Conservation (phyloP, 1,140 invertebrate species). For the Stegodyphus dumicola region DNA sequence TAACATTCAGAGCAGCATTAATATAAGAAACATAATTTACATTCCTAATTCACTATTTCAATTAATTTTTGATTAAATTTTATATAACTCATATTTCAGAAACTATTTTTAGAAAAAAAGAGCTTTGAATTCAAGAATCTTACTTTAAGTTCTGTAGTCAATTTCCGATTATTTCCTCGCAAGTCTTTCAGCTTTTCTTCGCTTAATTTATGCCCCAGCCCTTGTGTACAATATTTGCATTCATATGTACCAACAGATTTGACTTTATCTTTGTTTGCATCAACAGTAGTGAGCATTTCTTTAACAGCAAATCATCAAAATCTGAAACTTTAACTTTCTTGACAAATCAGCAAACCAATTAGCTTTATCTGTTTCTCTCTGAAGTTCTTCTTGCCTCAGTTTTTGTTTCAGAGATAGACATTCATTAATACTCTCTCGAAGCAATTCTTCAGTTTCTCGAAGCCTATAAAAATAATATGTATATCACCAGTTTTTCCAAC, state of each 20-base stretch:
- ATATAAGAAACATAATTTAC: too few relatives aligned
- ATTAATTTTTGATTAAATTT: not conserved
- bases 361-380: slow-evolving; percentile 8
- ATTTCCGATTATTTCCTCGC: not conserved
- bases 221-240: slow-evolving; percentile 38
- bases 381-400: slow-evolving; percentile 1
- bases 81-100: too few relatives aligned
- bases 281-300: not conserved
- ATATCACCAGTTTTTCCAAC: too few relatives aligned
- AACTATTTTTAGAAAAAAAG: too few relatives aligned
- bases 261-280: not conserved
- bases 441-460: slow-evolving; percentile 41
- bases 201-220: slow-evolving; percentile 6
- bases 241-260: slow-evolving; percentile 7
- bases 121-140: too few relatives aligned
- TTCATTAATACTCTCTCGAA: slow-evolving; percentile 40
- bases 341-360: not conserved
- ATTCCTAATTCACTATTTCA: too few relatives aligned
- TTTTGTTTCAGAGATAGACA: slow-evolving; percentile 29
- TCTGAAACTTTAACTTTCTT: not conserved
- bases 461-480: slow-evolving; percentile 21
- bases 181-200: slow-evolving; percentile 25
- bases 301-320: slow-evolving; percentile 24
- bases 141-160: slow-evolving; percentile 19
- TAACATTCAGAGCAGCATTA: too few relatives aligned